A percentile compares a stretch with the other conserved stretches of the same genome.
These are phyloP conservation scores for Physeter macrocephalus DNA, from an alignment of 2,113 vertebrate genomes.

Conservation along the genomic window DNA sequence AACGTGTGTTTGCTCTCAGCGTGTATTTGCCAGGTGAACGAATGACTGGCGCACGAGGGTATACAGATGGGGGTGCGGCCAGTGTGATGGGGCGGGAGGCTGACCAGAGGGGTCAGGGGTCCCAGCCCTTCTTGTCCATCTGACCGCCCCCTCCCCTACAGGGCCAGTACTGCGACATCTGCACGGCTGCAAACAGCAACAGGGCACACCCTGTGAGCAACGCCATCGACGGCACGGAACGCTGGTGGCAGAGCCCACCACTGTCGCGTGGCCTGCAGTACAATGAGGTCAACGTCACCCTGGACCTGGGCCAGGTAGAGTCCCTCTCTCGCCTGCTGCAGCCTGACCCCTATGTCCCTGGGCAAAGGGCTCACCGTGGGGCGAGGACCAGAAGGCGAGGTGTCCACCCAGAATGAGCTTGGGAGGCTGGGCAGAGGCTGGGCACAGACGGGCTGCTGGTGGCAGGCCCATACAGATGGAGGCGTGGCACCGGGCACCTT, in stretches of 20 bases:
- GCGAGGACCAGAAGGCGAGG: background rate
- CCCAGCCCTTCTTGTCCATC: accelerated
- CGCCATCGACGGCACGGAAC: constrained; percentile 95
- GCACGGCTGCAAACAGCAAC: constrained; percentile 85
- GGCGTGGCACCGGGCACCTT: background rate
- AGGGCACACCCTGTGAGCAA: constrained; percentile 94
- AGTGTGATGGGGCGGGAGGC: background rate
- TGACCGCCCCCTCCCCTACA: constrained; percentile 53
- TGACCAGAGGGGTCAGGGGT: too few relatives aligned
- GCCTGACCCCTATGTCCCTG: background rate
- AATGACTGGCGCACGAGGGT: accelerated
- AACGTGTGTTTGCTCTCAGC: accelerated
- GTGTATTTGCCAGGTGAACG: accelerated
- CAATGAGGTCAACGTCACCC: constrained; percentile 96
- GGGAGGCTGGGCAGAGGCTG: background rate
- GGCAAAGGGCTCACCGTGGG: accelerated
- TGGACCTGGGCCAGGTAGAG: constrained; percentile 96
- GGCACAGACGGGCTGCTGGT: background rate
- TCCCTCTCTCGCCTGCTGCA: accelerated
- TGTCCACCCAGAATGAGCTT: accelerated
- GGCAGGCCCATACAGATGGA: too few relatives aligned
- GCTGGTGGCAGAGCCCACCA: constrained; percentile 99
- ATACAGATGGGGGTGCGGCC: too few relatives aligned
- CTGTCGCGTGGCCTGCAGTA: constrained; percentile 92
- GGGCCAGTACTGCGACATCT: constrained; percentile 98